Evolutionary conservation across 1,140 invertebrate genomes (phyloP).

Genomic region (Lycorma delicatula): DNA sequence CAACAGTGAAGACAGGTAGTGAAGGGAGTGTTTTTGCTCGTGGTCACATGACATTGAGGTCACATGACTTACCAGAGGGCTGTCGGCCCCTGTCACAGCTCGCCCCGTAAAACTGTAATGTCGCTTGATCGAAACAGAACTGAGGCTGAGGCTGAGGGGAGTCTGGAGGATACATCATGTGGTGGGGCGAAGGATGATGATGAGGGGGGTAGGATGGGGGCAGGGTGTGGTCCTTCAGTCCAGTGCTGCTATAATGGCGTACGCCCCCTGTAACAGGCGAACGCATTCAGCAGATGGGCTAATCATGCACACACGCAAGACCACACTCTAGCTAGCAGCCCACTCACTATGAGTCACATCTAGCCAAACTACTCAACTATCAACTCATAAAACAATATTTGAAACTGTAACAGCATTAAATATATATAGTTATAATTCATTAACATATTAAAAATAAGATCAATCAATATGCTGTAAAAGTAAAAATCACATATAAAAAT

Average conservation of each 20-base stretch:
- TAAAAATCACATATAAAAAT: no score
- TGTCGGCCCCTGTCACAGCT: conserved; percentile 42
- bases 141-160: conserved; percentile 39
- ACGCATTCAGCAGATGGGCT: neutral
- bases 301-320: conserved; percentile 1
- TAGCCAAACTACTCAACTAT: no score
- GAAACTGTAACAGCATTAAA: no score
- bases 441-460: no score
- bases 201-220: conserved; percentile 40
- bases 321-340: neutral
- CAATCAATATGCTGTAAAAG: no score
- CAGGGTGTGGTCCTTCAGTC: conserved; percentile 37
- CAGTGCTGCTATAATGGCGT: conserved; percentile 8
- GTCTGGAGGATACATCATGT: conserved; percentile 44
- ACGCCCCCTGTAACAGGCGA: conserved; percentile 13
- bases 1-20: neutral
- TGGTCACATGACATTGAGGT: conserved; percentile 21
- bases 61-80: conserved; percentile 46
- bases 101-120: conserved; percentile 38
- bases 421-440: no score
- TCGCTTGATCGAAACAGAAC: conserved; percentile 49
- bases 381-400: no score
- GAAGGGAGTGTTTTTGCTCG: conserved; percentile 13
- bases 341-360: neutral
- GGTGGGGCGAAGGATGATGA: conserved; percentile 40